phyloP scores from a whole-genome alignment of 1,140 invertebrate genomes.

The Drosophila arawakana region DNA sequence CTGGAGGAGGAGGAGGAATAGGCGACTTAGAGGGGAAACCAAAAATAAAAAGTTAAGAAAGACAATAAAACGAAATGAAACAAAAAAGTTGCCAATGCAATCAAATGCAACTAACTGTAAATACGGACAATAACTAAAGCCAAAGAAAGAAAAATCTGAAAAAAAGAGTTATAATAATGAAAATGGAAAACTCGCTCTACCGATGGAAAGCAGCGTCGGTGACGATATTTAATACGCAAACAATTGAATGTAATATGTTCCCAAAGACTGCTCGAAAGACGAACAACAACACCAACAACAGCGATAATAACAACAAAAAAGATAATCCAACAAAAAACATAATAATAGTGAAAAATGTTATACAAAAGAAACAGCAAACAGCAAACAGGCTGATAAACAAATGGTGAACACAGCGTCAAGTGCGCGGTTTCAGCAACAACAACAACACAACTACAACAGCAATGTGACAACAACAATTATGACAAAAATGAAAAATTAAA shows the following conservation, averaged over 20 bases:
- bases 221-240: conserved; percentile 15
- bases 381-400: conserved; percentile 15
- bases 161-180: background rate
- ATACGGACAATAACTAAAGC: conserved; percentile 69
- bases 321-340: conserved; percentile 1
- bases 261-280: conserved; percentile 67
- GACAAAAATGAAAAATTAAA: too few species aligned
- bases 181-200: conserved; percentile 34
- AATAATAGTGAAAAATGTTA: background rate
- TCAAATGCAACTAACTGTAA: conserved; percentile 57
- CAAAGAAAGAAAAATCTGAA: conserved; percentile 2
- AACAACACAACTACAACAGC: conserved; percentile 28
- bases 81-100: conserved; percentile 10
- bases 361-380: conserved; percentile 26
- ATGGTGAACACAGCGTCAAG: conserved; percentile 53
- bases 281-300: conserved; percentile 21
- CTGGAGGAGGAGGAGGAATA: conserved; percentile 83
- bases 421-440: conserved; percentile 63
- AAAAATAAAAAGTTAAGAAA: background rate
- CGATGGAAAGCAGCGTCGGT: conserved; percentile 51
- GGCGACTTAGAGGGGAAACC: too few species aligned
- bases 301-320: conserved; percentile 19
- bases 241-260: conserved; percentile 53
- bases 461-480: conserved; percentile 6
- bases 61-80: conserved; percentile 11